Base-by-base conservation (phyloP, 2,113 vertebrate genomes). In the Engystomops pustulosus region DNA sequence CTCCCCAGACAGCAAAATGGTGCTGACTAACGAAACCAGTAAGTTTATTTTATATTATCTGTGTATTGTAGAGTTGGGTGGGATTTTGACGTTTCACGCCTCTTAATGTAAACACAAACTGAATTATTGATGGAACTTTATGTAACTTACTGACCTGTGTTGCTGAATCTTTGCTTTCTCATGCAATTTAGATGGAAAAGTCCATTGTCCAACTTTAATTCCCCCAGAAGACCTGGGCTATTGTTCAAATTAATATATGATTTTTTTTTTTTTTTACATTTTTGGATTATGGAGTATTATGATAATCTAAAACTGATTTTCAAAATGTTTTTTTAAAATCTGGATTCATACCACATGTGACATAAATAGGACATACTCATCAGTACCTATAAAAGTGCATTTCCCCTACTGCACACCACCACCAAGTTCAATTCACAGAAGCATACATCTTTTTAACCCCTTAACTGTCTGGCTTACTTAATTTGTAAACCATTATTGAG, bases 21-120 rank as follows among this genome's bases (percentile, higher is more conserved):
- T 96, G 89, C 93, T 90, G 81, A 95, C 93, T 3, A 95, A 93
- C 9, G 89, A 94, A 86, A 95, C 94, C 2, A 94, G 98, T 99
- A 87, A 95, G 96, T 94, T 72, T 78, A 67, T 71, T 87, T 85
- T 68, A 12, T 55, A 45, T 45, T 6, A 77, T 12, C 38, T 82
- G 27, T 74, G 76, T 0, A 15, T 80, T 0, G 0, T 69, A 78
- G 30, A 62, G 20, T 87, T 45, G 55, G 38, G 77, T 79, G 36
- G 77, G 55, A 79, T 41, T 38, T 30, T 47, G 58, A 38, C 18
- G 1, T 32, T 65, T 65, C 7, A 79, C 36, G 17, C 77, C 58
- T 65, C 55, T 14, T 6, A 78, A 79, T 45, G 11, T 65, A 45
- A 14, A 79, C 36, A 79, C 55, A 65, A 45, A 44, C 15, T 79